A percentile compares a stretch with the other conserved stretches of the same genome.
Evolutionary conservation across 2,888 invertebrate genomes (phyloP).

Genomic region (Carpatolechia fugitivella): DNA sequence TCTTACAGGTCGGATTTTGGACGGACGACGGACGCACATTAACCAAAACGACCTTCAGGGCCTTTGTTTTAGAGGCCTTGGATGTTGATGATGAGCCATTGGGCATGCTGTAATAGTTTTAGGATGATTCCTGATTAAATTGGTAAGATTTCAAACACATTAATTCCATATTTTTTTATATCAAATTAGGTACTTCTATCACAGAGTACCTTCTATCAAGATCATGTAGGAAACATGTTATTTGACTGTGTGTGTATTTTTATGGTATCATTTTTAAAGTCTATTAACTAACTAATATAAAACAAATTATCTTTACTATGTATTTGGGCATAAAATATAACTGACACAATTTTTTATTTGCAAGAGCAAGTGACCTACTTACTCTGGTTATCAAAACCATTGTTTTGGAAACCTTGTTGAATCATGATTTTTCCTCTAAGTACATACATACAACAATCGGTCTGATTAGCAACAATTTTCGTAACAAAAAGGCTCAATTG

Average conservation of each 20-base stretch:
- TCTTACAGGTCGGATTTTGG: conserved; percentile 54
- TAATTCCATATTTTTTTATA: too few species aligned
- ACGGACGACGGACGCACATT: conserved; percentile 45
- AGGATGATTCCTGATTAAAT: not conserved
- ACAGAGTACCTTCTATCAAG: too few species aligned
- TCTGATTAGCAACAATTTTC: not conserved
- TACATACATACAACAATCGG: not conserved
- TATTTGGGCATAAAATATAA: too few species aligned
- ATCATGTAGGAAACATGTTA: too few species aligned
- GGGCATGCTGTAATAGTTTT: conserved; percentile 10
- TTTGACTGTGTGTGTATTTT: too few species aligned
- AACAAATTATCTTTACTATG: too few species aligned
- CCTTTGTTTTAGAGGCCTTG: conserved; percentile 34
- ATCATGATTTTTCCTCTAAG: not conserved
- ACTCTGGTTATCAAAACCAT: not conserved
- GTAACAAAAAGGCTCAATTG: not conserved
- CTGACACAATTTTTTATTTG: too few species aligned
- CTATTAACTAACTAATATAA: too few species aligned
- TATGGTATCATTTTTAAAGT: too few species aligned
- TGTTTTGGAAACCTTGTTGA: conserved; percentile 2
- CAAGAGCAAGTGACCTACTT: conserved; percentile 2
- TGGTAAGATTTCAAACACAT: not conserved
- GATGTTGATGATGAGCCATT: too few species aligned
- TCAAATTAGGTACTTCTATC: too few species aligned
- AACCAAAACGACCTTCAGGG: conserved; percentile 45